These are phyloP conservation scores for Petrocephalus schoutedeni DNA, from an alignment of 2,797 vertebrate genomes.

Conservation along the genomic window DNA sequence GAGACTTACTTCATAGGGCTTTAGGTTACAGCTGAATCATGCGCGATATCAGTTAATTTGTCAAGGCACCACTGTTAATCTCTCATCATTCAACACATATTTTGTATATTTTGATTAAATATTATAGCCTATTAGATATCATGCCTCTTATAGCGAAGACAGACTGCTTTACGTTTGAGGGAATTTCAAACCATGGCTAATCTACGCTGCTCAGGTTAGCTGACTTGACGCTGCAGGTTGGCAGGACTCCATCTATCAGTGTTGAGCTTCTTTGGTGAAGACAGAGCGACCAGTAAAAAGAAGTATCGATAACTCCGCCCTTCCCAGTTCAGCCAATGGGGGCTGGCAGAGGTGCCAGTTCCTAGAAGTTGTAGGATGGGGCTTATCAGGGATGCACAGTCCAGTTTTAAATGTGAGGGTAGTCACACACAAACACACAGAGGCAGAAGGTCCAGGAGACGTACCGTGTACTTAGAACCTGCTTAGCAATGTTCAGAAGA, in stretches of 20 bases:
- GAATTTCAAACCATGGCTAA: background rate
- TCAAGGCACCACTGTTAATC: background rate
- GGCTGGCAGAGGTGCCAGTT: slow-evolving; percentile 30
- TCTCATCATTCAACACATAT: background rate
- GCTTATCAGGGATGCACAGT: slow-evolving; percentile 51
- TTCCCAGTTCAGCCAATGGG: slow-evolving; percentile 38
- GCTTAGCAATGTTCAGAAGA: background rate
- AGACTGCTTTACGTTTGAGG: background rate
- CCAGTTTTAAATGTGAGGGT: slow-evolving; percentile 33
- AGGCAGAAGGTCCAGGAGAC: background rate
- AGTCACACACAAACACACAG: slow-evolving; percentile 5
- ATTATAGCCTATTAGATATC: background rate
- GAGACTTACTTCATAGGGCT: background rate
- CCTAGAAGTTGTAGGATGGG: slow-evolving; percentile 36
- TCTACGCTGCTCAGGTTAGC: background rate
- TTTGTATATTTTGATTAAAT: background rate
- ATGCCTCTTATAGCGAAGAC: background rate
- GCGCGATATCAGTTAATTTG: background rate
- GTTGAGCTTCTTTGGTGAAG: background rate
- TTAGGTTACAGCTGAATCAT: background rate
- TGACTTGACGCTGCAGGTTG: background rate
- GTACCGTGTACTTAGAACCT: background rate
- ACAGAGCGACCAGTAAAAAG: background rate
- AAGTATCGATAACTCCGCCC: background rate
- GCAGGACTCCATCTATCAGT: background rate